These are phyloP conservation scores for Amphipoea oculea DNA, from an alignment of 2,888 invertebrate genomes.

Conservation along the genomic window DNA sequence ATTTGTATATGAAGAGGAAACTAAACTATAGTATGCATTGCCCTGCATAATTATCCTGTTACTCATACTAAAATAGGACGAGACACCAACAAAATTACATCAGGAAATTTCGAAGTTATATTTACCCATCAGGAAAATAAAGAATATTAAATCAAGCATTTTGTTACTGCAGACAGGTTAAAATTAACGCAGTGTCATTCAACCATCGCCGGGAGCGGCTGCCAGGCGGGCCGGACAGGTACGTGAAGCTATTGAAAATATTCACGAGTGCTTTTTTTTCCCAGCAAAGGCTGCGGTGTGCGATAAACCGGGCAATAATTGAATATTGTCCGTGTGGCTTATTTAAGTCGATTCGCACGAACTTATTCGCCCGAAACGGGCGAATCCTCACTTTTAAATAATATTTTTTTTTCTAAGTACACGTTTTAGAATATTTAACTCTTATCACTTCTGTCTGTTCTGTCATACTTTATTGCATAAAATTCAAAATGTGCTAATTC, in stretches of 20 bases:
- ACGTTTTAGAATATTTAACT: neutral
- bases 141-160: slow-evolving; percentile 23
- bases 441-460: neutral
- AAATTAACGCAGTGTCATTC: slow-evolving; percentile 64
- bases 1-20: slow-evolving; percentile 5
- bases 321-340: slow-evolving; percentile 64
- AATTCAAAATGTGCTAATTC: neutral
- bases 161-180: slow-evolving; percentile 15
- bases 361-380: neutral
- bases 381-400: neutral
- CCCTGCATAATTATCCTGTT: slow-evolving; percentile 28
- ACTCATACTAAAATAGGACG: neutral
- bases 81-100: neutral
- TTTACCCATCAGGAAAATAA: slow-evolving; percentile 38
- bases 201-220: slow-evolving; percentile 38
- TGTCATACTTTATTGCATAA: neutral
- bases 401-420: neutral
- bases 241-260: slow-evolving; percentile 55
- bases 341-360: neutral
- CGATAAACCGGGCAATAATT: slow-evolving; percentile 70
- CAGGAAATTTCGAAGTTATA: neutral
- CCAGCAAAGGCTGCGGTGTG: slow-evolving; percentile 47
- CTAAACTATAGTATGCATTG: neutral
- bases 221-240: slow-evolving; percentile 34
- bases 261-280: slow-evolving; percentile 55